These are phyloP conservation scores for Tokudaia tokunoshimensis DNA, from an alignment of 2,797 vertebrate species.

Conservation along the genomic window DNA sequence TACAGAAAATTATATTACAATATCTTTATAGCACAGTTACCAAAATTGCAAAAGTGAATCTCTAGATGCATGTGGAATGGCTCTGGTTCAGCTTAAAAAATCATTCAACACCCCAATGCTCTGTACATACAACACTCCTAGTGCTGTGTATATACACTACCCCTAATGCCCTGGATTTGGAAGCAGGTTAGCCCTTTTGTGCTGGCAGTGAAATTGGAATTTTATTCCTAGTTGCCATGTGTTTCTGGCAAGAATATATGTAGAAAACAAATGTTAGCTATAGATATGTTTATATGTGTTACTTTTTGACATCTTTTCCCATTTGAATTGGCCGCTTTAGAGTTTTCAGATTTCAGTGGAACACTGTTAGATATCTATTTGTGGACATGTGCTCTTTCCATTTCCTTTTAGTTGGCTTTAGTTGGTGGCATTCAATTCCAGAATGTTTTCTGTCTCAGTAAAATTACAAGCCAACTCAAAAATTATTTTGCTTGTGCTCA, in stretches of 20 bases:
- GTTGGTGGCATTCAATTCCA: background rate
- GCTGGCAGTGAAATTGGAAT: conserved; percentile 75
- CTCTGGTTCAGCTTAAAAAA: conserved; percentile 65
- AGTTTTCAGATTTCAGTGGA: conserved; percentile 54
- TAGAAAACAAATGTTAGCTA: conserved; percentile 82
- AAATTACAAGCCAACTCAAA: conserved; percentile 52
- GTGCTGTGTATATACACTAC: conserved; percentile 54
- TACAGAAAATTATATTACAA: conserved; percentile 63
- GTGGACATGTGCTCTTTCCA: conserved; percentile 9
- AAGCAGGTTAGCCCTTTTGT: conserved; percentile 79
- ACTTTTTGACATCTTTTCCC: conserved; percentile 67
- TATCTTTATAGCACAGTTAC: conserved; percentile 63
- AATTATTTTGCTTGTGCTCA: background rate
- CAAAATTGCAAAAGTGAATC: conserved; percentile 59
- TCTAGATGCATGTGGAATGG: conserved; percentile 61
- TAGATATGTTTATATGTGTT: conserved; percentile 80
- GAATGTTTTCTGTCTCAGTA: conserved; percentile 18
- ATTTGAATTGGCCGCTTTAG: conserved; percentile 70
- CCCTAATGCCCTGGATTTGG: conserved; percentile 74
- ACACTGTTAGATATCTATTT: conserved; percentile 3
- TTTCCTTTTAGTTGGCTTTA: background rate
- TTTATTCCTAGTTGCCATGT: conserved; percentile 78
- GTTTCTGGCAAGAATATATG: conserved; percentile 70
- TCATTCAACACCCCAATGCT: conserved; percentile 63
- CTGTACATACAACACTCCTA: conserved; percentile 60